These are phyloP conservation scores for Sinelater perroti DNA, from an alignment of 2,888 invertebrate genomes.

Conservation along the genomic window DNA sequence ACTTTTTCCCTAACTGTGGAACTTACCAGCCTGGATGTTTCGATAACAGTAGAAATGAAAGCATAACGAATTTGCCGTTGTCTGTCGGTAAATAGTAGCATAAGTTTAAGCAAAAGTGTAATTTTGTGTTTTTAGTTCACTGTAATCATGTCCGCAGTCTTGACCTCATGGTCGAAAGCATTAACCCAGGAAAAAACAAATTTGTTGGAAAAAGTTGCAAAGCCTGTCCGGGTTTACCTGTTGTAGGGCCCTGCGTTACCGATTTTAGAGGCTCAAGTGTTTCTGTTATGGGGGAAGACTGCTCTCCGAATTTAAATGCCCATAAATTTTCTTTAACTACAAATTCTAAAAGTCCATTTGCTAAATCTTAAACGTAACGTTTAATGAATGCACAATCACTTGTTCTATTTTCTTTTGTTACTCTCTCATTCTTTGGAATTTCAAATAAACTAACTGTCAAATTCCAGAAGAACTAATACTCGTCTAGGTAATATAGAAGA, in stretches of 20 bases:
- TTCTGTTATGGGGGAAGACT: too few species aligned
- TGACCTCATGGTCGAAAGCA: slow-evolving; percentile 17
- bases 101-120: neutral
- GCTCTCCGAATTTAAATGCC: too few species aligned
- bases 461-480: too few species aligned
- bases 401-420: too few species aligned
- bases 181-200: neutral
- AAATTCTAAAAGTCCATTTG: too few species aligned
- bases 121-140: slow-evolving; percentile 4
- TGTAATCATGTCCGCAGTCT: slow-evolving; percentile 14
- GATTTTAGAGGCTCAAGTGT: too few species aligned
- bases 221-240: slow-evolving; percentile 2
- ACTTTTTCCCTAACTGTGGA: slow-evolving; percentile 17
- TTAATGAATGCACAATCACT: too few species aligned
- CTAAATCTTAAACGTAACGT: too few species aligned
- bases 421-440: too few species aligned
- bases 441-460: too few species aligned
- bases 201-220: slow-evolving; percentile 12
- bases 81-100: neutral
- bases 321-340: too few species aligned
- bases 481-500: too few species aligned
- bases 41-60: neutral
- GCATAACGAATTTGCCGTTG: slow-evolving; percentile 1
- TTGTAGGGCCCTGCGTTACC: slow-evolving; percentile 16
- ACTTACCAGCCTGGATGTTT: neutral